These are phyloP conservation scores for Diorhabda carinulata DNA, from an alignment of 1,140 invertebrate species.

Conservation along the genomic window DNA sequence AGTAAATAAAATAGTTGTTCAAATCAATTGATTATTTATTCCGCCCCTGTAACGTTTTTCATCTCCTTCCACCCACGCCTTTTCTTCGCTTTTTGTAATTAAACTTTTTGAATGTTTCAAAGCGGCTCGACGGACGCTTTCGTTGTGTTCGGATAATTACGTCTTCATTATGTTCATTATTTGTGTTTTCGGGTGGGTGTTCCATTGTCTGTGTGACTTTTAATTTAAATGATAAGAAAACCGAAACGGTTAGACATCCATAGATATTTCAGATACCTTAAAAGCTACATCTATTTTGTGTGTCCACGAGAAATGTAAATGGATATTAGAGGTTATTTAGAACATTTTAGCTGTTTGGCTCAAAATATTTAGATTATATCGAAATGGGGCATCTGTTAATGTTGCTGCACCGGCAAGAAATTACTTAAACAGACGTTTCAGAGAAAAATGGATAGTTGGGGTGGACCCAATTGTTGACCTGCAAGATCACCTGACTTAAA, in stretches of 20 bases:
- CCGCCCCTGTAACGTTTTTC: background rate
- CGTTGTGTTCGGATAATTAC: slow-evolving; percentile 2
- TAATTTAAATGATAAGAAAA: slow-evolving; percentile 3
- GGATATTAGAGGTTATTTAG: no score
- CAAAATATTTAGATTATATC: no score
- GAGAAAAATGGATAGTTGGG: no score
- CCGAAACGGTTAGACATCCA: background rate
- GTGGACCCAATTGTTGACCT: no score
- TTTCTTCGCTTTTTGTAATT: slow-evolving; percentile 1
- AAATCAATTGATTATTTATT: no score
- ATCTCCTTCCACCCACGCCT: background rate
- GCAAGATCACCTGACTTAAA: no score
- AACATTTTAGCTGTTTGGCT: no score
- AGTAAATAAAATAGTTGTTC: no score
- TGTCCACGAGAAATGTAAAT: background rate
- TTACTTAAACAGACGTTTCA: no score
- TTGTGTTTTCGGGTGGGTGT: background rate
- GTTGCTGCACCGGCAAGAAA: no score
- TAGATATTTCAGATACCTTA: background rate
- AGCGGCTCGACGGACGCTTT: background rate
- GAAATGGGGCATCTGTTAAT: no score
- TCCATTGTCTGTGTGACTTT: background rate
- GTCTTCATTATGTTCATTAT: slow-evolving; percentile 2
- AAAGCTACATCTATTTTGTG: background rate
- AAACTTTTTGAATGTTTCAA: slow-evolving; percentile 3